Evolutionary conservation across 2,797 vertebrate genomes (phyloP).

Genomic region (Pterois miles): DNA sequence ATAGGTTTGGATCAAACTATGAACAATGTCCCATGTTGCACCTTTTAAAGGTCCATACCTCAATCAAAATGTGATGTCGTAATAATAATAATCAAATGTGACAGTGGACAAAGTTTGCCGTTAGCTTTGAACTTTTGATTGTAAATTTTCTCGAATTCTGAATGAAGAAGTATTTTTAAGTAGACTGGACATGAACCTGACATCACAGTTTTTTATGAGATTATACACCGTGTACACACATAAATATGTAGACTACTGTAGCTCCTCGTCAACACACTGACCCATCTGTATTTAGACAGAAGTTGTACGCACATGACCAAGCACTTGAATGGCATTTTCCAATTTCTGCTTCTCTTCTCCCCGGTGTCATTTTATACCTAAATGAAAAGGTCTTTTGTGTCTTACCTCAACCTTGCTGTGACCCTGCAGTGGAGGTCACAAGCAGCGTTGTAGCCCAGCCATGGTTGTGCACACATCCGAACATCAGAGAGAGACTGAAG

Average conservation of each 20-base stretch:
- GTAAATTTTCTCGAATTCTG: not conserved
- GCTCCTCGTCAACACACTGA: not conserved
- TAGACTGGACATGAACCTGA: not conserved
- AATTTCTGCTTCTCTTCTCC: conserved; percentile 11
- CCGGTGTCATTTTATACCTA: conserved; percentile 15
- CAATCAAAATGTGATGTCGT: not conserved
- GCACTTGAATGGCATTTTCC: conserved; percentile 40
- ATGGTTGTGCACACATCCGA: conserved; percentile 4
- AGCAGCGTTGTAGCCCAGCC: not conserved
- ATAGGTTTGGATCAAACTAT: no score
- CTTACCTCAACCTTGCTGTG: conserved; percentile 7
- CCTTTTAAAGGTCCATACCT: not conserved
- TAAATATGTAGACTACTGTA: not conserved
- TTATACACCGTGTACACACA: not conserved
- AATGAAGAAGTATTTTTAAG: not conserved
- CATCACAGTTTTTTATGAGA: not conserved
- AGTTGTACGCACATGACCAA: conserved; percentile 14
- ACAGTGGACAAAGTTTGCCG: not conserved
- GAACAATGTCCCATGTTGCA: not conserved
- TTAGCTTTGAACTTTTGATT: not conserved
- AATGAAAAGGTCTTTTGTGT: conserved; percentile 55
- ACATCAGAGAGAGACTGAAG: not conserved
- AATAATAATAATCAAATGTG: not conserved
- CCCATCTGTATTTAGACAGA: not conserved
- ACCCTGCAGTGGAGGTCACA: conserved; percentile 24